Conservation (phyloP, 2,888 invertebrate species). For the Troides aeacus region DNA sequence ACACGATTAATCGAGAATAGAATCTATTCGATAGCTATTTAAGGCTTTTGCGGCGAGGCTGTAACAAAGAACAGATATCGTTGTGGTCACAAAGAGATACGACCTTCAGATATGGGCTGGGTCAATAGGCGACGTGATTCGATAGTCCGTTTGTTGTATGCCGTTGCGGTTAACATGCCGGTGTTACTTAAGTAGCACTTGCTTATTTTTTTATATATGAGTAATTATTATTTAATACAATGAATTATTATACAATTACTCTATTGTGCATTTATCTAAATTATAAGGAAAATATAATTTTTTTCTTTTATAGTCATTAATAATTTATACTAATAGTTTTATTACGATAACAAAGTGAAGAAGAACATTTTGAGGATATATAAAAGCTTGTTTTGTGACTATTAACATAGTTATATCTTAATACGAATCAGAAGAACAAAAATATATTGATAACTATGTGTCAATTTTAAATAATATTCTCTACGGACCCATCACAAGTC, state of each 20-base stretch:
- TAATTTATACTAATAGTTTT: too few species aligned
- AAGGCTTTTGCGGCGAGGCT: slow-evolving; percentile 26
- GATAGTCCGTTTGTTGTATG: slow-evolving; percentile 22
- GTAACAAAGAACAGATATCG: slow-evolving; percentile 28
- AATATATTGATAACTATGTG: too few species aligned
- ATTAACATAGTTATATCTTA: too few species aligned
- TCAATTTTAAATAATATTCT: too few species aligned
- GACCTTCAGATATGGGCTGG: slow-evolving; percentile 34
- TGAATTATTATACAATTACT: neutral
- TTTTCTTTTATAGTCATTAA: too few species aligned
- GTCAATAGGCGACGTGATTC: slow-evolving; percentile 32
- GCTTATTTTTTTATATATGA: neutral
- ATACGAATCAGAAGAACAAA: too few species aligned
- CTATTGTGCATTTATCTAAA: neutral
- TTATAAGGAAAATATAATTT: neutral
- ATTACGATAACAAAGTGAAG: too few species aligned
- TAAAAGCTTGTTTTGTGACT: too few species aligned
- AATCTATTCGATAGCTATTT: slow-evolving; percentile 19
- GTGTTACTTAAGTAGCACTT: neutral
- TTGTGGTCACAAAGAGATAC: slow-evolving; percentile 33
- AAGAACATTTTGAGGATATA: too few species aligned
- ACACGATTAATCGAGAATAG: slow-evolving; percentile 14
- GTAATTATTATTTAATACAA: neutral
- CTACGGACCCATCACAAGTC: too few species aligned
- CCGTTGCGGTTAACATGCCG: slow-evolving; percentile 9